Evolutionary conservation across 2,888 invertebrate genomes (phyloP), one percentile per base, ranked within the genome.

Genomic region (Cinara cedri): DNA sequence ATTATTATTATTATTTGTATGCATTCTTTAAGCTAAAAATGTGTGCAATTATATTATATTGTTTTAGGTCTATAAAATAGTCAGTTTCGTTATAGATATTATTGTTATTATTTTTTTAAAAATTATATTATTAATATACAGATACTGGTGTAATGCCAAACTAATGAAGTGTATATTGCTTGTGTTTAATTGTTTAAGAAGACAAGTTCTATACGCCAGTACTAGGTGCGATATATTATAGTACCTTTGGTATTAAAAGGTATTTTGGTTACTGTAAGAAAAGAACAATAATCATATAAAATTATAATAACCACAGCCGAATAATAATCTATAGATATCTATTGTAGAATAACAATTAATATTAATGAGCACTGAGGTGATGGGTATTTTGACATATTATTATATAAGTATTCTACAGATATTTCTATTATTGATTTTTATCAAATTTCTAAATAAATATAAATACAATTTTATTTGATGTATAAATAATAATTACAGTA

Each of bases 61-160:
- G 24, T 57, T 60, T 60, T 8, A 26, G 46, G 57, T n/a, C 19
- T 49, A 60, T 46, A 72, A 72, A 42, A 42, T 8, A n/a, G 6
- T 44, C 16, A 55, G 11, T 71, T 34, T 55, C 6, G 21, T 44
- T 57, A 9, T 49, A 34, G 34, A 21, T n/a, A 34, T 62, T 62
- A 26, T n/a, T 63, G 1, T 62, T 34, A 42, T 19, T 19, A n/a
- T 42, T 19, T 63, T 57, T 62, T n/a, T 62, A 62, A 26, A 14
- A 26, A 26, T 60, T 6, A 60, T 44, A 44, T 21, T 21, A 46
- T 42, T 19, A 24, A 24, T 57, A 6, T 21, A 21, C 11, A 71
- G 42, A 62, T 72, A 62, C 62, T 42, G 63, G 63, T 74, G 74
- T 74, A n/a, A 63, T 63, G 74, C 42, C 21, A 74, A 63, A 74